Base-by-base conservation (phyloP, 2,888 invertebrate genomes). In the Gymnosoma rotundatum region DNA sequence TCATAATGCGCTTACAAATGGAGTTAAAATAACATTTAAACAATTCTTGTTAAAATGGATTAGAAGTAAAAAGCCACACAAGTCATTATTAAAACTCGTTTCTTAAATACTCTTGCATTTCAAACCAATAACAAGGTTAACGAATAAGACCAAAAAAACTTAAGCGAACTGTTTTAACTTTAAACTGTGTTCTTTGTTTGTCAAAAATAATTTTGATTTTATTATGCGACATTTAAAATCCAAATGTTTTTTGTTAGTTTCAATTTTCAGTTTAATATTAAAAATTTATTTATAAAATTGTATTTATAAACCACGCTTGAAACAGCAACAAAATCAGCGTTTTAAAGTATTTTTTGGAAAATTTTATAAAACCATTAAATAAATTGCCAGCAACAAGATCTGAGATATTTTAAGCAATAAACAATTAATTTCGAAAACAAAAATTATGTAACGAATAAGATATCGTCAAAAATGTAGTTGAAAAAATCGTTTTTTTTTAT, bases 11-110 rank as follows among this genome's bases (percentile, higher is more conserved):
- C 14, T 56, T 7, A 58, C 9, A 25, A 25, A 25, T 1, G 1
- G 1, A 25, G 1, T 25, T 25, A 2, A 25, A 25, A 25, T 4
- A 25, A 25, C 25, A 25, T 25, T 25, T 25, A 72, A 64, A 58
- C 20, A 64, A 25, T 78, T 64, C 72, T 72, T 72, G 21, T 25
- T 64, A 72, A 78, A 25, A 18, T 78, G 25, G 56, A 72, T n/a
- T 56, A 72, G 48, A 72, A 38, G 52, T 45, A 52, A 63, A 64
- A 78, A 56, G 72, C 38, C 60, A 52, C 52, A 66, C 48, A 48
- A 14, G 42, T 63, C 69, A 25, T 42, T 36, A 32, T 48, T 32
- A 48, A 78, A 78, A 78, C 78, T 36, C 21, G 63, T 72, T 72
- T 70, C 21, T 64, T 36, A 36, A 48, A 54, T 16, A 54, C 36